Conservation (phyloP, 2,797 vertebrate genomes). For the Lagorchestes hirsutus region DNA sequence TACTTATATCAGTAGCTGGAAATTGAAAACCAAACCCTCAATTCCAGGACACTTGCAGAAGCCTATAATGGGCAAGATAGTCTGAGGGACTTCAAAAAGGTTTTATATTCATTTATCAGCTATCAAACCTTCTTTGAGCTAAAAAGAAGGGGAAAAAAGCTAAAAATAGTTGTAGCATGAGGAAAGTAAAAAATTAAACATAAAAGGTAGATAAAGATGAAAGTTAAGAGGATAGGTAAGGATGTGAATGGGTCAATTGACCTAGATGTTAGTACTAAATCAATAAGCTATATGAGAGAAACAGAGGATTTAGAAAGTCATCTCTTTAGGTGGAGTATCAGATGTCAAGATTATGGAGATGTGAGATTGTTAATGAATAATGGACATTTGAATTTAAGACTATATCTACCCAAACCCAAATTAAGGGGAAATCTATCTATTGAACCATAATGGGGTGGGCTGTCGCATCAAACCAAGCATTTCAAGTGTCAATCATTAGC, state of each 20-base stretch:
- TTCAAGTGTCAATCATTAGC: slow-evolving; percentile 1
- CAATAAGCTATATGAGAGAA: background rate
- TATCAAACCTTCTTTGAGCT: background rate
- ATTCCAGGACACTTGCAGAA: background rate
- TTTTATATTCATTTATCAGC: background rate
- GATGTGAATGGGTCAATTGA: background rate
- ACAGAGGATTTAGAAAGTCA: background rate
- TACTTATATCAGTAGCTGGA: slow-evolving; percentile 32
- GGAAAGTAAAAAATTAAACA: slow-evolving; percentile 31
- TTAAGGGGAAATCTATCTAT: background rate
- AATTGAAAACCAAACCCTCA: background rate
- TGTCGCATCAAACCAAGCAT: background rate
- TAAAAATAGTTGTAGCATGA: slow-evolving; percentile 1
- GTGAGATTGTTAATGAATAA: background rate
- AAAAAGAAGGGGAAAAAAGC: background rate
- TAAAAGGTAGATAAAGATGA: background rate
- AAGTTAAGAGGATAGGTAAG: slow-evolving; percentile 16
- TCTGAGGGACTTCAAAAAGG: background rate
- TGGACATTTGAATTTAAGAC: background rate
- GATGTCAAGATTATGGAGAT: background rate
- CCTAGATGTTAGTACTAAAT: background rate
- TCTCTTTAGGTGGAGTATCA: background rate
- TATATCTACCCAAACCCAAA: background rate
- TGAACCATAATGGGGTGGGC: background rate
- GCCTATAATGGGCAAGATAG: background rate